These are phyloP conservation scores for Hypomesus transpacificus DNA, from an alignment of 2,113 vertebrate species.

Conservation along the genomic window DNA sequence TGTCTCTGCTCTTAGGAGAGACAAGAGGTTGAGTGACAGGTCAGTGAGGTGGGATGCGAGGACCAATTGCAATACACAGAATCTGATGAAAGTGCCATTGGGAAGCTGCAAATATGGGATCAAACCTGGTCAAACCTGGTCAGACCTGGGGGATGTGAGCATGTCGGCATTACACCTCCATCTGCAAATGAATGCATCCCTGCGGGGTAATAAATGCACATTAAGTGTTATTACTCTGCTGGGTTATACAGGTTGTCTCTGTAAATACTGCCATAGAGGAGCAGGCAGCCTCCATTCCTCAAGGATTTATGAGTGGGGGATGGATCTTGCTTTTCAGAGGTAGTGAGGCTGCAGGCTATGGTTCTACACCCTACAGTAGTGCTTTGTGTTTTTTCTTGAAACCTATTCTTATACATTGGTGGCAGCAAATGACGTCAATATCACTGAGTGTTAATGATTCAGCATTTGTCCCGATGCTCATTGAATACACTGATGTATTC, in stretches of 20 bases:
- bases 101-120: slow-evolving; percentile 50
- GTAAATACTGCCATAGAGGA: slow-evolving; percentile 33
- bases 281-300: slow-evolving; percentile 28
- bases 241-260: slow-evolving; percentile 44
- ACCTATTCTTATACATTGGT: slow-evolving; percentile 15
- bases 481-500: slow-evolving; percentile 13
- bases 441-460: background rate
- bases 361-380: background rate
- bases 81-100: slow-evolving; percentile 40
- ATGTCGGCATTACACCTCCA: slow-evolving; percentile 42
- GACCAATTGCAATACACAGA: slow-evolving; percentile 17
- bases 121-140: slow-evolving; percentile 37
- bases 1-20: background rate
- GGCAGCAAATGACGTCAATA: background rate
- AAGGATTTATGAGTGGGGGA: slow-evolving; percentile 47
- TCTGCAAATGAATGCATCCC: slow-evolving; percentile 54
- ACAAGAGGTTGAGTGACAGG: slow-evolving; percentile 16
- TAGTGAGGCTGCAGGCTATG: background rate
- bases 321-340: slow-evolving; percentile 23
- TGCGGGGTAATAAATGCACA: slow-evolving; percentile 53
- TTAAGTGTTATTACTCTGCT: slow-evolving; percentile 53
- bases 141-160: slow-evolving; percentile 34
- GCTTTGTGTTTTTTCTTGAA: background rate
- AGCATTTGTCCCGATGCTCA: background rate
- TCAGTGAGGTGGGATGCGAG: slow-evolving; percentile 25